Percentiles rank a stretch among this genome's conserved stretches.
These are phyloP conservation scores for Ctenoplectra terminalis DNA, from an alignment of 1,140 invertebrate species.

Conservation along the genomic window DNA sequence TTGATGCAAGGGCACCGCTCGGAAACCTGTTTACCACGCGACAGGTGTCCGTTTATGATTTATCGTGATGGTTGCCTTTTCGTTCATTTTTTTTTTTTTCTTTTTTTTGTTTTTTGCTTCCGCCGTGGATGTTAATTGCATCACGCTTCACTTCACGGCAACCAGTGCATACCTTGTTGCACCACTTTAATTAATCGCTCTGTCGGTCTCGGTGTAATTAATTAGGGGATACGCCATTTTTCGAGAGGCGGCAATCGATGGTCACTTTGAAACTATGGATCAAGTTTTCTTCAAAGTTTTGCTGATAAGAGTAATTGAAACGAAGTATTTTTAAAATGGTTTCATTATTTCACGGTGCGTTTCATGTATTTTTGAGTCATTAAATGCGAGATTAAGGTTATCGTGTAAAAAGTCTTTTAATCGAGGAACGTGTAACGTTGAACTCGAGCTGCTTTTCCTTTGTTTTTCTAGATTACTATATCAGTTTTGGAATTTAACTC, in stretches of 20 bases:
- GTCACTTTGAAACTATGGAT: background rate
- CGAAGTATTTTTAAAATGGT: too few relatives aligned
- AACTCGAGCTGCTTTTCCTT: too few relatives aligned
- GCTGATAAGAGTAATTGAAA: too few relatives aligned
- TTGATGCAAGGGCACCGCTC: background rate
- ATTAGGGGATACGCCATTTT: background rate
- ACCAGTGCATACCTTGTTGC: background rate
- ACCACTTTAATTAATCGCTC: conserved; percentile 8
- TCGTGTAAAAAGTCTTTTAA: too few relatives aligned
- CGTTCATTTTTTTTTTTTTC: background rate
- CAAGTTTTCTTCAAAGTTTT: too few relatives aligned
- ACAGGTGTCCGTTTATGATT: conserved; percentile 36
- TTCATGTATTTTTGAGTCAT: too few relatives aligned
- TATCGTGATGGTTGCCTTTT: background rate
- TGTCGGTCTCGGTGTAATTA: background rate
- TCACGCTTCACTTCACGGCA: background rate
- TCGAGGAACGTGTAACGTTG: too few relatives aligned
- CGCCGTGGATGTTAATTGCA: background rate
- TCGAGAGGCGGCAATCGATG: background rate
- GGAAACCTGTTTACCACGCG: conserved; percentile 35
- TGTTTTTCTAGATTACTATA: too few relatives aligned
- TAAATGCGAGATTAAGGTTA: too few relatives aligned
- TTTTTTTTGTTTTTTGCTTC: background rate
- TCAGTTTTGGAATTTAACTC: too few relatives aligned
- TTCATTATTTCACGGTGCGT: too few relatives aligned